Conservation (phyloP, 1,140 invertebrate species). For the Calliopsis andreniformis region DNA sequence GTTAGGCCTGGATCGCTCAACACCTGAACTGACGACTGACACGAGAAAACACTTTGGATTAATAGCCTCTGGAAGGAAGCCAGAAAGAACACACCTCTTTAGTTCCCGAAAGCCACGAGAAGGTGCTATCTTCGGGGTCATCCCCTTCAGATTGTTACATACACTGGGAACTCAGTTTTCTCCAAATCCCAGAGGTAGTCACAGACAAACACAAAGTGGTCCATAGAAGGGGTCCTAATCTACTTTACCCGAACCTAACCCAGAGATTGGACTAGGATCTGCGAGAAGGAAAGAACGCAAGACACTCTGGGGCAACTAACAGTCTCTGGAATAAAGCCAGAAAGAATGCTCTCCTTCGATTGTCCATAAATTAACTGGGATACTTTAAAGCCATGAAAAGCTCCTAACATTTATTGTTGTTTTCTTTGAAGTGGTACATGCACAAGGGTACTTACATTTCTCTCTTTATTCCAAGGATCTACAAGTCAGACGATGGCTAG, state of each 20-base stretch:
- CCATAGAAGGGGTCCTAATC: too few relatives aligned
- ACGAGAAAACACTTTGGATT: neutral
- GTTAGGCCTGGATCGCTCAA: neutral
- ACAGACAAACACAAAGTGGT: too few relatives aligned
- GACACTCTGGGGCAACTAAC: neutral
- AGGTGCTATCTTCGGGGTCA: too few relatives aligned
- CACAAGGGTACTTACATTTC: constrained; percentile 16
- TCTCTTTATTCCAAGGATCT: neutral
- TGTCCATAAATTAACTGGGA: neutral
- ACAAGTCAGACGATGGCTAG: neutral
- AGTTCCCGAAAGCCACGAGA: too few relatives aligned
- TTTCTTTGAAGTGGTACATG: too few relatives aligned
- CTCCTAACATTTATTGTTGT: too few relatives aligned
- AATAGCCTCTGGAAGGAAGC: neutral
- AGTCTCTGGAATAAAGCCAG: neutral
- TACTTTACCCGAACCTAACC: too few relatives aligned
- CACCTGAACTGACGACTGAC: too few relatives aligned
- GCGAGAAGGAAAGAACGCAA: neutral
- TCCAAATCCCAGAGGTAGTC: too few relatives aligned
- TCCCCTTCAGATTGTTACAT: too few relatives aligned
- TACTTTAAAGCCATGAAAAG: neutral
- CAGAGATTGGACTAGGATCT: too few relatives aligned
- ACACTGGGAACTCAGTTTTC: too few relatives aligned
- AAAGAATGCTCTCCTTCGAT: neutral
- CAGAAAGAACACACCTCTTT: neutral